Evolutionary conservation across 2,113 vertebrate species (phyloP), one percentile per base, ranked within the genome.

Genomic region (Carassius carassius): DNA sequence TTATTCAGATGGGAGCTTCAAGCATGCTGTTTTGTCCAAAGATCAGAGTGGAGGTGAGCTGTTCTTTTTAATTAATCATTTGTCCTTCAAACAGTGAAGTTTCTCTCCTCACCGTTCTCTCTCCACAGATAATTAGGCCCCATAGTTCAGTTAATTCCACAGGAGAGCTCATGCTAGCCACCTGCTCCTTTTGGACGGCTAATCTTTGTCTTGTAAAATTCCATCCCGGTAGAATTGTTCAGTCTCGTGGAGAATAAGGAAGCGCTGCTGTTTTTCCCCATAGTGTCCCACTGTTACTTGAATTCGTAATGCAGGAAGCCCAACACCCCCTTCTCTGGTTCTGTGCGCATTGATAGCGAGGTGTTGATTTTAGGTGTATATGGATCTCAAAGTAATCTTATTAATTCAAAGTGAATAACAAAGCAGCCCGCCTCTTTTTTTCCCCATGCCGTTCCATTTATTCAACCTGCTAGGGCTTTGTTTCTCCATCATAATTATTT

Each of bases 321-420:
- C 49, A 3, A 1, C 62, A 11, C 81, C 58, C 41, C 25, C 41
- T 56, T 16, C 76, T 67, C 56, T 8, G 32, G 72, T 41, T 83
- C 83, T 79, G 74, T 25, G 37, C 70, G 7, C 82, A 35, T 75
- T 85, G 88, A 88, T 89, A 88, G 88, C 70, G 80, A 89, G 83
- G 87, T 90, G 90, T 88, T 91, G 90, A 88, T 89, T 90, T 96
- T 94, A 92, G 84, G 51, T 89, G 88, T 90, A 89, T 90, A 89
- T 89, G 89, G 89, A 90, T 92, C 87, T 89, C 94, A 94, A 95
- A 94, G 90, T 97, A 97, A 98, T 97, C 96, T 95, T 94, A 96
- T 98, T 97, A 97, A 98, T 96, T 97, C 96, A 95, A 94, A 96
- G 96, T 96, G 97, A 97, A 97, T 97, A 97, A 97, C 96, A 98